Base-by-base conservation (phyloP, 1,140 invertebrate species). In the Probaryconus sp. region DNA sequence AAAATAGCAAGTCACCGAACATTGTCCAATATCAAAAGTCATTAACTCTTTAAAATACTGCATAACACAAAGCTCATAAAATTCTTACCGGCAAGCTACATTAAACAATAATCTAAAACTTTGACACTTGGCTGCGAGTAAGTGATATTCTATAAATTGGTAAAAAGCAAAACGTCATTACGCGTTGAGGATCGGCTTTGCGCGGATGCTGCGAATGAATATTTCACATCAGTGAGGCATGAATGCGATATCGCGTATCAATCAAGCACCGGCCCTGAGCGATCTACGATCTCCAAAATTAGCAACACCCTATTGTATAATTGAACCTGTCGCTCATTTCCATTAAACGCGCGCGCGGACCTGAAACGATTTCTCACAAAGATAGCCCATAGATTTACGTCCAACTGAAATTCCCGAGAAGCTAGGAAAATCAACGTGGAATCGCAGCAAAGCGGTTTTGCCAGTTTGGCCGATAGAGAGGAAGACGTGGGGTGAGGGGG, bases 291-390 rank as follows among this genome's bases (percentile, higher is more conserved):
- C n/a, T n/a, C 21, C 10, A 21, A 51, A 53, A 38, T 40, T 40
- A 53, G 50, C 30, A 58, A 14, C 5, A 16, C n/a, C 30, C 13
- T 33, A 11, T 50, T 24, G 42, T 16, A 18, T 45, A 61, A 48
- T 40, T 33, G 42, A 45, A 24, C 13, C 10, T 18, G 33, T 51
- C 51, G 35, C 9, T 17, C 35, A 40, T 50, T 17, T 30, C 9
- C 48, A 31, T 58, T 45, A 61, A 65, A n/a, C n/a, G n/a, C n/a
- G n/a, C n/a, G n/a, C n/a, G n/a, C n/a, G n/a, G n/a, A n/a, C n/a
- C n/a, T n/a, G n/a, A n/a, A n/a, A 42, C 76, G 72, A 79, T 77
- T 75, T 71, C 70, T 71, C 60, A 76, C 40, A 64, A 31, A 31
- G 65, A 71, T 69, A 74, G 47, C 40, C 40, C 33, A n/a, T 6